Evolutionary conservation across 2,888 invertebrate species (phyloP), one percentile per base, ranked within the genome.

Genomic region (Tiphia femorata): DNA sequence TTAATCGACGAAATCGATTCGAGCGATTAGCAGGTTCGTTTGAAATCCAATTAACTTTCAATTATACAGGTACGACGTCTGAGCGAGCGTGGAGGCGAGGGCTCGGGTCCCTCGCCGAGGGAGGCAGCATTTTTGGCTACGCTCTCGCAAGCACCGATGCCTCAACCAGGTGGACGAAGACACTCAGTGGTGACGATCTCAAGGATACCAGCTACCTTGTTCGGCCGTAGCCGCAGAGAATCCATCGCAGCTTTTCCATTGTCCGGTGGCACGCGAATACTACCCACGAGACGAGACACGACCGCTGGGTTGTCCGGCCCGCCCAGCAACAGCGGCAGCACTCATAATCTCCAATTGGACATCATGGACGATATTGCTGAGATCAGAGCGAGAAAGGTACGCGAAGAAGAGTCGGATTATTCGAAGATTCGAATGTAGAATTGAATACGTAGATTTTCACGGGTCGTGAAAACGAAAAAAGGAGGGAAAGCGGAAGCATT

Each of bases 141-240:
- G 0, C 85, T 94, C 8, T 92, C 92, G 59, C 90, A 91, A 74
- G 90, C 90, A 0, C 89, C 92, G 3, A 87, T 88, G 23, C 90
- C 91, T 1, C 89, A 90, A 47, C 87, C 92, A 0, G 92, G 93
- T 0, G 94, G 93, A 0, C 87, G 94, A 63, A 88, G 94, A 69
- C 94, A 94, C 84, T 94, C 94, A 51, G 93, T 94, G 38, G 94
- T 94, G 16, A 94, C 94, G 65, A 94, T 94, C 75, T 94, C 93
- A 0, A 90, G 91, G 82, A 92, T 94, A 46, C 94, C 94, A 2
- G 87, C 90, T 40, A 88, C 91, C 1, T 82, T 93, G 2, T 94
- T 94, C 71, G 93, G 93, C 0, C 88, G 93, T 12, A 90, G 89
- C 51, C 88, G 94, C 0, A 88, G 94, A 10, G 94, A 94, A 82